Base-by-base conservation (phyloP, 2,888 invertebrate genomes). In the Scaptomyza tumidula region DNA sequence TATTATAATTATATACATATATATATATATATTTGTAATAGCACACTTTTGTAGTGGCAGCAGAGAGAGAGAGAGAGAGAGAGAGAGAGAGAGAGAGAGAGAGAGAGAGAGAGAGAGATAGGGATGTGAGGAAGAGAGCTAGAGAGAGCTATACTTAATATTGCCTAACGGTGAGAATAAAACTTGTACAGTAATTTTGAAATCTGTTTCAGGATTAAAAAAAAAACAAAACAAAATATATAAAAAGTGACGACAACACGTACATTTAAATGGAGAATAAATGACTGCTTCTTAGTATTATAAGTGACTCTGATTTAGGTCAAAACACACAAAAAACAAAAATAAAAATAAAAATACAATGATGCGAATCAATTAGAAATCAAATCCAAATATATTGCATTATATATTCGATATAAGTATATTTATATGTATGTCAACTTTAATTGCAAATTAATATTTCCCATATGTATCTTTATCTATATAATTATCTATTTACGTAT, bases 281-380 rank as follows among this genome's bases (percentile, higher is more conserved):
- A 90, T 91, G 91, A 91, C 91, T 91, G 91, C 91, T 90, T 91
- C 89, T 90, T 91, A 91, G 90, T 87, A 63, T 80, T 81, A 85
- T 88, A 88, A 84, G 86, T 81, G 81, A 78, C 80, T 78, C 81
- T 81, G 78, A 86, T 83, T 88, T 80, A 75, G 81, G 77, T 80
- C 78, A 80, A 86, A 58, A 80, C 69, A 71, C 41, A 68, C 53
- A 69, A 11, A 41, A 35, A 57, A 48, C 10, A 39, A 13, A 2
- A 44, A 10, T 37, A 41, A n/a, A 13, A 35, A 31, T 52, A 44
- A 24, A 16, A 39, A 39, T 57, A 44, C 33, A 46, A 72, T 59
- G 53, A 69, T 62, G 50, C 60, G 53, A 74, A 80, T 80, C 72
- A 81, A 83, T 85, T 78, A 72, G 71, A 72, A 85, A 86, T 78